Percentiles rank a stretch among this genome's conserved stretches.
Conservation (phyloP, 2,888 invertebrate genomes). For the Halocaridina rubra region DNA sequence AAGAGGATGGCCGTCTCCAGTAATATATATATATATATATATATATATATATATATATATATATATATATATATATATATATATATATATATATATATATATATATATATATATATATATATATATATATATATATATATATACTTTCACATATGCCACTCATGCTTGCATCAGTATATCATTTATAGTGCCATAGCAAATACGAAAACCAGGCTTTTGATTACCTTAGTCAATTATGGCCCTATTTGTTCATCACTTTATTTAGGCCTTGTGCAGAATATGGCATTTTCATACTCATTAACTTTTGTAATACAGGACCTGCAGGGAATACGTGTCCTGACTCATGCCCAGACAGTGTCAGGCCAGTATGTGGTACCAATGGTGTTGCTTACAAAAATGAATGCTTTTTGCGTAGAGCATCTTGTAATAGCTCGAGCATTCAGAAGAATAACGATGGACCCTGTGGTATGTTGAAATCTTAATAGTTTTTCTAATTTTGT, state of each 20-base stretch:
- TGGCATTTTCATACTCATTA: no score
- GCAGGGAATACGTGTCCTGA: background rate
- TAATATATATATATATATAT: background rate
- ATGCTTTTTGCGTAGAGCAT: background rate
- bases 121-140: background rate
- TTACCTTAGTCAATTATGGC: no score
- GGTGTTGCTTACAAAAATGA: background rate
- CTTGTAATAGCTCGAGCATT: background rate
- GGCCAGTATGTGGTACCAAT: background rate
- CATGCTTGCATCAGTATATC: no score
- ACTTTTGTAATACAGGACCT: background rate
- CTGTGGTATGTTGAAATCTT: background rate
- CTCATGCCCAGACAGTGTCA: background rate
- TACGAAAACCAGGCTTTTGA: no score
- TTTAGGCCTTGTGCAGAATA: no score
- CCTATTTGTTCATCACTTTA: no score
- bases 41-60: background rate
- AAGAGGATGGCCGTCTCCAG: no score
- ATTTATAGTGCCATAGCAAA: no score
- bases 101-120: background rate
- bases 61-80: background rate
- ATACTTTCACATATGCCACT: background rate
- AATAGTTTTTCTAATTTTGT: no score
- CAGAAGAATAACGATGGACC: background rate
- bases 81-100: background rate